Base-by-base conservation (phyloP, 2,888 invertebrate species). In the Pristionchus maxplancki region DNA sequence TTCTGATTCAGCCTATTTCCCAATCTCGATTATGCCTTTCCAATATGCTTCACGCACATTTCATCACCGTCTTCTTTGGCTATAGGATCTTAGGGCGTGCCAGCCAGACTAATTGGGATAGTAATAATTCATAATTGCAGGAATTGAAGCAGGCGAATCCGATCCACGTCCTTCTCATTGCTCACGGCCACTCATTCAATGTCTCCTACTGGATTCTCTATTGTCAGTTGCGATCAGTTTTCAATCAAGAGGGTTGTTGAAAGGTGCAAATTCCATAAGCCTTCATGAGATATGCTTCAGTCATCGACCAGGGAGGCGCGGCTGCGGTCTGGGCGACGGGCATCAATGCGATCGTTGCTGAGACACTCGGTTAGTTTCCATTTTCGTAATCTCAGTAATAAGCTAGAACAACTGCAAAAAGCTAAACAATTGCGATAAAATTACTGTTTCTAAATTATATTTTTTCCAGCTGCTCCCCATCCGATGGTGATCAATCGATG, bases 271-370 rank as follows among this genome's bases (percentile, higher is more conserved):
- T 31, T 28, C 15, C 9, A 28, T n/a, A 78, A 44, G 20, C 2
- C 37, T 50, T 24, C n/a, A 37, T 48, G 11, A 15, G 28, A 53
- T 53, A 5, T 28, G 28, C 91, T 91, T 87, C 89, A 94, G 94
- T 94, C 89, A 62, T n/a, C 62, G 94, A 94, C 78, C 89, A 83
- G 2, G 90, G 90, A 40, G 94, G 94, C 11, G 90, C 93, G 0
- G 93, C 94, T 67, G 90, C 91, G 24, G 53, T 93, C 64, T 94
- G 94, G 94, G 89, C 89, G 24, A 89, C 91, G n/a, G 94, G 94
- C 8, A 81, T 94, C 15, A 90, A 92, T 82, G 90, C 93, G 83
- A 89, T 94, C 67, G 91, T 94, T 89, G 87, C 91, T 64, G 92
- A 92, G 37, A 92, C 92, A 4, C 53, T 88, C 24, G 28, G 58